phyloP scores from a whole-genome alignment of 2,888 invertebrate species.

The Zygogramma bicolorata region DNA sequence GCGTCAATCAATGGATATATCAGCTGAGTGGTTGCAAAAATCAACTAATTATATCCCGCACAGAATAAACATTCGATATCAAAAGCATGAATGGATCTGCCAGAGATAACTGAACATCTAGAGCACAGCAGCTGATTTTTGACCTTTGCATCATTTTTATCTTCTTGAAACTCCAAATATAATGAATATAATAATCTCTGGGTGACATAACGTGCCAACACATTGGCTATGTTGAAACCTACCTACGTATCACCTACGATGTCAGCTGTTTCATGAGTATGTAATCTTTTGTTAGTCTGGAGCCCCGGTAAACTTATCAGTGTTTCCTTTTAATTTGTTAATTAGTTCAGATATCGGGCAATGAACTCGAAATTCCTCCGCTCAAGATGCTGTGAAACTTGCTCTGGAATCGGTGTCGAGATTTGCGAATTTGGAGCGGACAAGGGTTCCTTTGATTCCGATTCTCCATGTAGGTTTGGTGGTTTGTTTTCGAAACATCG shows the following conservation, averaged over 20 bases:
- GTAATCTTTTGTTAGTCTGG: slow-evolving; percentile 43
- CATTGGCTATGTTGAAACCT: slow-evolving; percentile 18
- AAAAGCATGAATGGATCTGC: slow-evolving; percentile 17
- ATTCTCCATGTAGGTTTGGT: background rate
- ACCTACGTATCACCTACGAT: slow-evolving; percentile 19
- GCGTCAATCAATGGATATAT: background rate
- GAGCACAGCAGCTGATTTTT: slow-evolving; percentile 53
- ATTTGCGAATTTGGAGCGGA: background rate
- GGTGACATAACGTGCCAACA: background rate
- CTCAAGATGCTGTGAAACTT: background rate
- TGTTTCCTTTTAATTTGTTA: background rate
- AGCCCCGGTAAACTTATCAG: background rate
- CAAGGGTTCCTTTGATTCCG: background rate
- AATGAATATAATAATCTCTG: background rate
- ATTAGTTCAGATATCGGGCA: background rate
- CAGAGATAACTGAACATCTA: slow-evolving; percentile 30
- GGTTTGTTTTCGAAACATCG: background rate
- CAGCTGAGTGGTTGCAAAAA: background rate
- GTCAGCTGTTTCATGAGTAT: slow-evolving; percentile 29
- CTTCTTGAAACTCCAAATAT: background rate
- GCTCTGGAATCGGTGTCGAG: background rate
- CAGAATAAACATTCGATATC: slow-evolving; percentile 8
- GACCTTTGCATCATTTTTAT: slow-evolving; percentile 36
- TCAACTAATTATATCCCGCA: background rate
- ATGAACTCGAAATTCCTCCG: background rate